Evolutionary conservation across 1,140 invertebrate species (phyloP).

Genomic region (Heliconius hermathena): DNA sequence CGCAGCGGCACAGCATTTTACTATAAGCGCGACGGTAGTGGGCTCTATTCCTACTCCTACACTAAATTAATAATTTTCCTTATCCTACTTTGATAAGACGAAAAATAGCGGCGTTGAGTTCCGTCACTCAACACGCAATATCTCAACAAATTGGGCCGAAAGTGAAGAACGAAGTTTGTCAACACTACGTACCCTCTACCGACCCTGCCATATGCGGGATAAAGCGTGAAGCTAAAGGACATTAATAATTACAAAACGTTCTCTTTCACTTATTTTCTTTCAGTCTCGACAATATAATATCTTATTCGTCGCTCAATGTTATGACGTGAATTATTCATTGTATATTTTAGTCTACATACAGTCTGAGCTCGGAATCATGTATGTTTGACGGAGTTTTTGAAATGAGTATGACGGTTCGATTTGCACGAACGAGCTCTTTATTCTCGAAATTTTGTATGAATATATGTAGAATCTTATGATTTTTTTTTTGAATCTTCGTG

Average conservation of each 20-base stretch:
- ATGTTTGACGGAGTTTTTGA: conserved; percentile 47
- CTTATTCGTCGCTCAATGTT: conserved; percentile 29
- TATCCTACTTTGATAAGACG: too few species aligned
- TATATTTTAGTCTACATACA: conserved; percentile 56
- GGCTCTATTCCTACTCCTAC: too few species aligned
- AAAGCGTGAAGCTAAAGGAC: too few species aligned
- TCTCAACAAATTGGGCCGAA: too few species aligned
- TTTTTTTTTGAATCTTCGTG: background rate
- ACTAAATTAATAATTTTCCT: too few species aligned
- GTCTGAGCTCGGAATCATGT: conserved; percentile 51
- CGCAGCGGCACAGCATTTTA: too few species aligned
- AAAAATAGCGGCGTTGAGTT: too few species aligned
- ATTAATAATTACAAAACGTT: background rate
- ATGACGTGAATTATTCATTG: conserved; percentile 66
- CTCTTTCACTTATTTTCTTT: background rate
- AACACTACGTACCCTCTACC: background rate
- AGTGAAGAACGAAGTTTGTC: background rate
- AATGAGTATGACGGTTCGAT: conserved; percentile 37
- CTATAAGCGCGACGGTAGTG: too few species aligned
- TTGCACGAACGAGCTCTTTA: conserved; percentile 11
- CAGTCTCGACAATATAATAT: conserved; percentile 24
- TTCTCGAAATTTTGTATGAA: background rate
- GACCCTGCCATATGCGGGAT: too few species aligned
- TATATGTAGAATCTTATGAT: background rate
- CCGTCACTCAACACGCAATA: background rate